Evolutionary conservation across 2,113 vertebrate genomes (phyloP).

Genomic region (Urocolius indicus): DNA sequence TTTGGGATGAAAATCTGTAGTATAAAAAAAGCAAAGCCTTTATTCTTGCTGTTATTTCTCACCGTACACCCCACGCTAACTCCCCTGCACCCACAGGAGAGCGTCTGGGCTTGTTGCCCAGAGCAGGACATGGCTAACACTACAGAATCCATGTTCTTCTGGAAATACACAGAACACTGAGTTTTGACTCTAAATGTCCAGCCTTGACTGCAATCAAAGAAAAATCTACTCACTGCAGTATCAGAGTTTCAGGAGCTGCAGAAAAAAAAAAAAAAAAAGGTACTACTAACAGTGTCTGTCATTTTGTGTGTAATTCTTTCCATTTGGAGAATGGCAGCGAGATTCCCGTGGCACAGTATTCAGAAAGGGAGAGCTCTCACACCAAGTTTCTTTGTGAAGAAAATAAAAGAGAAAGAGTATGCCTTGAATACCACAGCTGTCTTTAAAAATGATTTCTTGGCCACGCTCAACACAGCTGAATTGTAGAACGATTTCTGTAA

Average conservation of each 20-base stretch:
- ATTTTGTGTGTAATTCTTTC: neutral
- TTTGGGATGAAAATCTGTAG: neutral
- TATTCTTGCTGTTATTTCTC: neutral
- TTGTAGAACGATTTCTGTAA: neutral
- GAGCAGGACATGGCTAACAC: neutral
- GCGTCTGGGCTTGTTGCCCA: neutral
- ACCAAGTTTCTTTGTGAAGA: neutral
- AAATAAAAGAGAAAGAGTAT: neutral
- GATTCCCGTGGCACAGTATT: neutral
- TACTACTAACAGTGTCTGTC: neutral
- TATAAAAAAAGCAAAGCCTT: neutral
- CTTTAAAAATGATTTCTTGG: neutral
- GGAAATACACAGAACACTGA: neutral
- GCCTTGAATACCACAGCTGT: neutral
- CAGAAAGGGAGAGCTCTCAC: neutral
- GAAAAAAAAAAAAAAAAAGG: neutral
- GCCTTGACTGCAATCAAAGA: neutral
- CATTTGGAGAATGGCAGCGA: rapidly evolving
- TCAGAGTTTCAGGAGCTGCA: neutral
- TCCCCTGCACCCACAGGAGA: neutral
- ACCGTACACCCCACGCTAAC: neutral
- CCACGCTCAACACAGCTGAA: neutral
- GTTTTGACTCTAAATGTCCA: neutral
- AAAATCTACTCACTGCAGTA: neutral
- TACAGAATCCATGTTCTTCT: neutral